Evolutionary conservation across 2,888 invertebrate genomes (phyloP), one percentile per base, ranked within the genome.

Genomic region (Nephrotoma appendiculata): DNA sequence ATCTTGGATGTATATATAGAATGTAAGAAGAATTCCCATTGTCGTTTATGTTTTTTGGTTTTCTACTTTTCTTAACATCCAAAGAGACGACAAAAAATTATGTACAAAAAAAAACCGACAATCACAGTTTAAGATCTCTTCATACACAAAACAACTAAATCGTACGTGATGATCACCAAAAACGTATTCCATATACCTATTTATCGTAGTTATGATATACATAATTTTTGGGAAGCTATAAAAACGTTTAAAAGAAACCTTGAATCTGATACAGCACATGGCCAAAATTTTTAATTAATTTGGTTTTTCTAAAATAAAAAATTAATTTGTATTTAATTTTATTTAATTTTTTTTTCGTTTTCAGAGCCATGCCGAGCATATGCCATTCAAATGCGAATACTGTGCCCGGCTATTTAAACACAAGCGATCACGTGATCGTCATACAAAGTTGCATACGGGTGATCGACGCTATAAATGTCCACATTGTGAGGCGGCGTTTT

Each of bases 361-460:
- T 88, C 93, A 98, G 97, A 96, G 96, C 87, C 98, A 98, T 92
- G 95, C 96, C 87, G 98, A 98, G 90, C 96, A 97, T 92, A 95
- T 98, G 94, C 98, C 98, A 88, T 98, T 97, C 92, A 95, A 96
- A 88, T 98, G 98, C 92, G 96, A 96, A 89, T 97, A 96, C 92
- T 98, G 98, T 92, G 95, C 96, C 87, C 94, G 98, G 88, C 93
- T 97, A 88, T 98, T 98, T 93, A 98, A 98, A 92, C 98, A 98
- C 93, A 98, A 98, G 91, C 94, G 98, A 45, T 98, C 97, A 88
- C 94, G 98, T 87, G 98, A 98, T 92, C 94, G 98, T 41, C 98
- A 98, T 92, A 96, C 97, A 89, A 98, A 98, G 91, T 93, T 98
- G 87, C 98, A 98, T 92, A 97, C 97, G 0, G 97, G 97, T 9